These are phyloP conservation scores for Pedetes capensis DNA, from an alignment of 2,113 vertebrate genomes.

Conservation along the genomic window DNA sequence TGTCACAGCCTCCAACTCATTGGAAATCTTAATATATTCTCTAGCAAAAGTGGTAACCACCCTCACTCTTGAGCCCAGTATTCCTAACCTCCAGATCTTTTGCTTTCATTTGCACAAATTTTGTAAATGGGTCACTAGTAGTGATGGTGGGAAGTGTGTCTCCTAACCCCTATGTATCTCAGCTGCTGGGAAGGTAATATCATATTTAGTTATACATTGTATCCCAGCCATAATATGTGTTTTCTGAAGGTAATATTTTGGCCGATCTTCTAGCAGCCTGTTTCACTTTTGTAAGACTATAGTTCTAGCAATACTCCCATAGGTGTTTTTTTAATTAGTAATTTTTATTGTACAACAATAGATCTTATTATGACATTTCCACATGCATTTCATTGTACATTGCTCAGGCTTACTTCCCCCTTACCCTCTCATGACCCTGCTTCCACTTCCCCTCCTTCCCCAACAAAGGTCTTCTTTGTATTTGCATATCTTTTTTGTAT, in stretches of 20 bases:
- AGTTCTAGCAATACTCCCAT: background rate
- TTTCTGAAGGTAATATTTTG: background rate
- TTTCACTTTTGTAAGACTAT: background rate
- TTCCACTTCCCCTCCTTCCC: too few relatives aligned
- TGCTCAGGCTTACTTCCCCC: too few relatives aligned
- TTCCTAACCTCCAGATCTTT: background rate
- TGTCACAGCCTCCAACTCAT: background rate
- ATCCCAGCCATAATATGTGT: background rate
- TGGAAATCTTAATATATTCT: background rate
- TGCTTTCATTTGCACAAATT: background rate
- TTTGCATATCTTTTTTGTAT: too few relatives aligned
- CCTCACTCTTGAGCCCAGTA: background rate
- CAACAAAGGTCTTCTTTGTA: too few relatives aligned
- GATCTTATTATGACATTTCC: too few relatives aligned
- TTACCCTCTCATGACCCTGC: too few relatives aligned
- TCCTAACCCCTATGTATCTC: background rate
- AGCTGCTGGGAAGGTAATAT: background rate
- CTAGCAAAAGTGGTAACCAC: background rate
- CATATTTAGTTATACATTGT: background rate
- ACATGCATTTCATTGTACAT: too few relatives aligned
- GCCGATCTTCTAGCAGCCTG: too few relatives aligned
- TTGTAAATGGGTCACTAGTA: background rate
- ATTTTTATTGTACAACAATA: too few relatives aligned
- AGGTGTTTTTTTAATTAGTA: too few relatives aligned
- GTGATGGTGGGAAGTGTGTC: background rate